Evolutionary conservation across 2,113 vertebrate species (phyloP), one percentile per base, ranked within the genome.

Genomic region (Ctenodactylus gundi): DNA sequence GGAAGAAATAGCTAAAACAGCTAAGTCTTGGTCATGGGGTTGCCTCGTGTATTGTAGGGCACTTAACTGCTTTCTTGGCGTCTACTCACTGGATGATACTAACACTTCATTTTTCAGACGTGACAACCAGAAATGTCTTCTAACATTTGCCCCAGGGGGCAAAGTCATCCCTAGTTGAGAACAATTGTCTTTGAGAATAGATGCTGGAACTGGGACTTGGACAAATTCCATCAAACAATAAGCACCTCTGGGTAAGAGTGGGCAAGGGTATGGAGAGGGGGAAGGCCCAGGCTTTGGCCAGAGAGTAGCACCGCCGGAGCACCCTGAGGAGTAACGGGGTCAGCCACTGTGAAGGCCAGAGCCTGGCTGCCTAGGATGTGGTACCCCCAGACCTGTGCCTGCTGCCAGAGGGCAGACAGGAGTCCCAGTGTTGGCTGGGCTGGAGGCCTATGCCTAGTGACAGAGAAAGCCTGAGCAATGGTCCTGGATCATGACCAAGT

Each of bases 11-110:
- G n/a, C n/a, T n/a, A n/a, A 55, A 25, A 15, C 29, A 2, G 73
- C 0, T 31, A 9, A 2, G 4, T 29, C 53, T 78, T 53, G 6
- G 15, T 0, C 0, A n/a, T 7, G n/a, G 23, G 27, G 0, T 29
- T 9, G 31, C 27, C 62, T n/a, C 29, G 3, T 14, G 75, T 14
- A 0, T 6, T 2, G 34, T 2, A 73, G 49, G 31, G 2, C 18
- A 6, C 72, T 53, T 13, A 49, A 49, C 51, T 14, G 21, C 49
- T 8, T 75, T 17, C 44, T 36, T 68, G 67, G 67, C 20, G 18
- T 39, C 36, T 68, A 68, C 67, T 21, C 36, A 68, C 20, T 75
- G 20, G 29, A 41, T 29, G 70, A 73, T 14, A 46, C 21, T 73
- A 73, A 41, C 70, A 29, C 41, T 41, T 75, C 44, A 7, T 75